A percentile compares a stretch with the other conserved stretches of the same genome.
Conservation (phyloP, 2,113 vertebrate species). For the Sardina pilchardus region DNA sequence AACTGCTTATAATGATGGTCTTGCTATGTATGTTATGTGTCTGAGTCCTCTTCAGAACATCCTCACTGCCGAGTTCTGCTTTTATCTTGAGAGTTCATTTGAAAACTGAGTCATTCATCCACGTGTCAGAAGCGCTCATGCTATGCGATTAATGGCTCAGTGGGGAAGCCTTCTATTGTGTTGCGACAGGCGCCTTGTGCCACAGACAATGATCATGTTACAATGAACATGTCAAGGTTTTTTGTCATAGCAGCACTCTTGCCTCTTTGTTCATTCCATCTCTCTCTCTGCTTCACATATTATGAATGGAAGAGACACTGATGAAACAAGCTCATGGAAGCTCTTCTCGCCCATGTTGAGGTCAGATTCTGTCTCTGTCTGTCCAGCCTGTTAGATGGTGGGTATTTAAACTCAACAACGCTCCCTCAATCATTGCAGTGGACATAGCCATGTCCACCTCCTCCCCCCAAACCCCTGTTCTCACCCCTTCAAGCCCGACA, state of each 20-base stretch:
- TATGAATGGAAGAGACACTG: neutral
- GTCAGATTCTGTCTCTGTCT: neutral
- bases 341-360: neutral
- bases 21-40: neutral
- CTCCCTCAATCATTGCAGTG: neutral
- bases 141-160: conserved; percentile 27
- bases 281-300: neutral
- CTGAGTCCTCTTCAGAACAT: neutral
- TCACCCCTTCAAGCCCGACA: no score
- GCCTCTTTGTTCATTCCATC: neutral
- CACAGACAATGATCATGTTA: neutral
- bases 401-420: neutral
- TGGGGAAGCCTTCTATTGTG: conserved; percentile 36
- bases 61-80: neutral
- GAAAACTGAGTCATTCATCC: neutral
- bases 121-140: neutral
- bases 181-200: neutral
- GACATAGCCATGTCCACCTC: neutral
- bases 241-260: neutral
- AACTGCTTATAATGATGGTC: no score
- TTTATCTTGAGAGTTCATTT: conserved; percentile 1
- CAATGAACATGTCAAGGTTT: neutral
- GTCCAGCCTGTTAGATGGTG: neutral
- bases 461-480: neutral
- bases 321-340: neutral